Evolutionary conservation across 1,140 invertebrate genomes (phyloP), one percentile per base, ranked within the genome.

Genomic region (Diorhabda sublineata): DNA sequence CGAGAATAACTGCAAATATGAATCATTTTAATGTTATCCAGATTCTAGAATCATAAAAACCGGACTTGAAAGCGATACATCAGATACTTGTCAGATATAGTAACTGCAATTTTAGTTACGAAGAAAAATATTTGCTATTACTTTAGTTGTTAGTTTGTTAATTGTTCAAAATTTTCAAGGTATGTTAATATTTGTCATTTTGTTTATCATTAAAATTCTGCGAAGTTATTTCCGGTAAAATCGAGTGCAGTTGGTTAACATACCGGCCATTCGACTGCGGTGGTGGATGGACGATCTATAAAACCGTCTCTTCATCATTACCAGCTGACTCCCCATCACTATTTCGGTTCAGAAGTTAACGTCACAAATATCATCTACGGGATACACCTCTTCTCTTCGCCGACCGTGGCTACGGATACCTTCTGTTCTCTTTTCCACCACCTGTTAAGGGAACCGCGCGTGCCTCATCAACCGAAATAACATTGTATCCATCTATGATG

Each of bases 361-460:
- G 47, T 52, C 4, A 52, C 4, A 52, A 52, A 52, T n/a, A 52
- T 52, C 47, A 52, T 52, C 47, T 52, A 52, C 47, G 47, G 47
- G 59, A 42, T 60, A 7, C 42, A 26, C 59, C 26, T 60, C 59
- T 26, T 60, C 6, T 60, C 59, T 3, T 9, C 59, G 5, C 42
- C 3, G 59, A 7, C 11, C 6, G 26, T 7, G 11, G 59, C 9
- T 26, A 8, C 45, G 45, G 42, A 63, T 8, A 63, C 61, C 42
- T 47, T 45, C 9, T 43, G 61, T 63, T 26, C 59, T n/a, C 6
- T 52, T 58, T 45, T 61, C 66, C 26, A 68, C 58, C 66, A 68
- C 66, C 66, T 68, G 66, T 68, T 68, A 11, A 9, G 26, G 7
- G 56, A 7, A 57, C 9, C 26, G 60, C 66, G 59, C 66, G 66